Evolutionary conservation across 2,888 invertebrate species (phyloP).

Genomic region (Apodemia mormo): DNA sequence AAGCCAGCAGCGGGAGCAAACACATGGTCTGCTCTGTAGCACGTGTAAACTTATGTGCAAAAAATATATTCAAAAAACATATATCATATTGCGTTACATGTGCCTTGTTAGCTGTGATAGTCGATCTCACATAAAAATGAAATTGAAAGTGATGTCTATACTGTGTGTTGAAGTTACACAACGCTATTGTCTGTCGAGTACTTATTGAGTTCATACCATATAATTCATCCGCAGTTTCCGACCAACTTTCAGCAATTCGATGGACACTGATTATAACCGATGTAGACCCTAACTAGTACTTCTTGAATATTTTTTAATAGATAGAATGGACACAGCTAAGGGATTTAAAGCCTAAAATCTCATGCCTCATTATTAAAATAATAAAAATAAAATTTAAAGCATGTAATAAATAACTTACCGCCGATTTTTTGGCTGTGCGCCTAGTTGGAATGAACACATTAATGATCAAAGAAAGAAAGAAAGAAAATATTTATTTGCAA

Average conservation of each 20-base stretch:
- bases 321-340: too few species aligned
- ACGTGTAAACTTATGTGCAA: neutral
- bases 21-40: too few species aligned
- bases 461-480: too few species aligned
- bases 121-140: conserved; percentile 39
- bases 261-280: neutral
- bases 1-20: too few species aligned
- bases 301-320: neutral
- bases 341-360: too few species aligned
- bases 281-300: neutral
- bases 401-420: too few species aligned
- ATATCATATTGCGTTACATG: neutral
- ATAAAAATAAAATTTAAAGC: too few species aligned
- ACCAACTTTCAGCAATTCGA: conserved; percentile 13
- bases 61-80: neutral
- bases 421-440: too few species aligned
- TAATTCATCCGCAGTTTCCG: conserved; percentile 46
- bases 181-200: conserved; percentile 57
- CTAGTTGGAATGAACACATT: too few species aligned
- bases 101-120: conserved; percentile 10
- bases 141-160: conserved; percentile 53
- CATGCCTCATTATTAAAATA: too few species aligned
- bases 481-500: too few species aligned
- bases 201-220: conserved; percentile 42
- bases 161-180: conserved; percentile 51